Evolutionary conservation across 35 echinoderm and acorn worm species (phyloP).

Genomic region (Lytechinus pictus): DNA sequence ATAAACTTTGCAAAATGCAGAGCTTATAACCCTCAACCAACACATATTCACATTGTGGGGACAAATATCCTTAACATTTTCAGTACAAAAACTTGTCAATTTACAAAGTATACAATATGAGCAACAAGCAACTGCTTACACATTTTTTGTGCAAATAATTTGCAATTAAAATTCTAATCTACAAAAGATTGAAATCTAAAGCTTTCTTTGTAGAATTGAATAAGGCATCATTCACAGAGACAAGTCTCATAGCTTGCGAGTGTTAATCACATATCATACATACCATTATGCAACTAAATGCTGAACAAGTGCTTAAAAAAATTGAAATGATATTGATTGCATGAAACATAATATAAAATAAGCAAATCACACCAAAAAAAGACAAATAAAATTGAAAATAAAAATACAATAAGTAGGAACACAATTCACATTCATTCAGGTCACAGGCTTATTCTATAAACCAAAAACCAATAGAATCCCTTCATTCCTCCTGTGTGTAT

Average conservation of each 20-base stretch:
- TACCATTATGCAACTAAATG: slow-evolving; percentile 7
- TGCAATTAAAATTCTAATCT: slow-evolving; percentile 21
- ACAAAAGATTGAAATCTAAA: slow-evolving; percentile 31
- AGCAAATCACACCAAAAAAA: slow-evolving; percentile 6
- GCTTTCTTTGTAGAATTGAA: slow-evolving; percentile 40
- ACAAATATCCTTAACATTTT: slow-evolving; percentile 8
- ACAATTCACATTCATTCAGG: not conserved
- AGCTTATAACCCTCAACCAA: not conserved
- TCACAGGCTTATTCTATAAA: not conserved
- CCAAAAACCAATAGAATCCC: not conserved
- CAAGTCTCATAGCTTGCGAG: not conserved
- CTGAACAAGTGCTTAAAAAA: not conserved
- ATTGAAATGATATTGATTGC: not conserved
- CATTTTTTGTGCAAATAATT: slow-evolving; percentile 28
- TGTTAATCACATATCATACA: not conserved
- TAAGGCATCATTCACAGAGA: slow-evolving; percentile 24
- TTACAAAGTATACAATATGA: slow-evolving; percentile 41
- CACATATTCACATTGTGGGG: not conserved
- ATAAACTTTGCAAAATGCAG: not conserved
- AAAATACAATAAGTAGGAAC: not conserved
- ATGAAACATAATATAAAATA: not conserved
- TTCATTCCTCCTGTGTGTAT: not conserved
- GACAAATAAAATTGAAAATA: not conserved
- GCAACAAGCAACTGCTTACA: slow-evolving; percentile 42
- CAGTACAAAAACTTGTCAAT: slow-evolving; percentile 24